Evolutionary conservation across 1,140 invertebrate genomes (phyloP).

Genomic region (Araneus ventricosus): DNA sequence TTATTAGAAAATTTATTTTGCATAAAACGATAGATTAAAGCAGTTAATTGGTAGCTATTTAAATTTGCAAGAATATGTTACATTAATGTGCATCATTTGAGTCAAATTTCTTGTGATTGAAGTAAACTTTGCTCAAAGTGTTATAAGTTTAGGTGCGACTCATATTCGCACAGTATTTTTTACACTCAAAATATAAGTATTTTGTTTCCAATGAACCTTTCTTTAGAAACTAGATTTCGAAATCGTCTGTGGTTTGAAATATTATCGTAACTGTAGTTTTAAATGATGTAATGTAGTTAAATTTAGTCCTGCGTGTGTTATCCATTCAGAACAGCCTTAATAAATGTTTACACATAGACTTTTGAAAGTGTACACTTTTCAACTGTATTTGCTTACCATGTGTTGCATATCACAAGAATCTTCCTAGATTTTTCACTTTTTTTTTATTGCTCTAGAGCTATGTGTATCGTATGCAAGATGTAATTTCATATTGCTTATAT

Average conservation of each 20-base stretch:
- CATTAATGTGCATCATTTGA: neutral
- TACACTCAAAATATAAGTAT: neutral
- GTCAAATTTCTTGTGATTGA: constrained; percentile 1
- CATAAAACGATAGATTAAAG: no score
- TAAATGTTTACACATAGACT: constrained; percentile 6
- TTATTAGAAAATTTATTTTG: no score
- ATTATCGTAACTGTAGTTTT: no score
- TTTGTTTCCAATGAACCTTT: neutral
- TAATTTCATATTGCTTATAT: neutral
- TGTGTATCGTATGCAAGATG: neutral
- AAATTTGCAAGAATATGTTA: neutral
- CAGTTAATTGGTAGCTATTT: no score
- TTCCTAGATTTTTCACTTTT: neutral
- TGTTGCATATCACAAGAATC: neutral
- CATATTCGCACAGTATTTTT: constrained; percentile 37
- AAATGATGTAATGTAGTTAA: neutral
- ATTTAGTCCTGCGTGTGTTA: neutral
- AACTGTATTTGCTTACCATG: neutral
- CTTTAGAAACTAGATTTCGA: neutral
- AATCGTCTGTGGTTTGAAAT: constrained; percentile 3
- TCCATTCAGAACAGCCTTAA: neutral
- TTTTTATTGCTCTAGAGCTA: neutral
- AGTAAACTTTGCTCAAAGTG: constrained; percentile 26
- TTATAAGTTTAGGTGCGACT: constrained; percentile 19
- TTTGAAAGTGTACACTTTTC: neutral